Base-by-base conservation (phyloP, 2,113 vertebrate genomes). In the Acanthisitta chloris region DNA sequence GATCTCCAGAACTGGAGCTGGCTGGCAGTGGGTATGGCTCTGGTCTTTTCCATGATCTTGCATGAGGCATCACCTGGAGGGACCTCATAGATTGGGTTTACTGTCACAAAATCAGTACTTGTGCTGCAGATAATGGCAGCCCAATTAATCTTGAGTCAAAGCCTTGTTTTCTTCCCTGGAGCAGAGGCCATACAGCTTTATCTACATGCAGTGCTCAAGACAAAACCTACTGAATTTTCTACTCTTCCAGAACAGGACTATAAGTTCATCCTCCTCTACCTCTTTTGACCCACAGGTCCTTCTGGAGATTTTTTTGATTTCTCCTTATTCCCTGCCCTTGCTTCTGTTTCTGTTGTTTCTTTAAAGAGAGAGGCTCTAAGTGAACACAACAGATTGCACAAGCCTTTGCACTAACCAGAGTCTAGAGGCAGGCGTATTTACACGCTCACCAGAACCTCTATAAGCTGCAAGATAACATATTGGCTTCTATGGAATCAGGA, bases 131-230 rank as follows among this genome's bases (percentile, higher is more conserved):
- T 49, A 31, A 36, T 31, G 45, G 26, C 43, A 92, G 26, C 14
- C 48, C 16, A 3, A 33, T 61, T 26, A 78, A 20, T 29, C 38
- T 81, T 15, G 18, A 91, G 46, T 23, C 21, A 81, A 78, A 81
- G 28, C 15, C 51, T 81, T 81, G 38, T 58, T 71, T 52, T 78
- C 13, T 28, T 62, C 9, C 3, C 28, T 10, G 38, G 49, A 61
- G 20, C 55, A 71, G 26, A 59, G 46, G 54, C 43, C 67, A 24
- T 42, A 45, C 17, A 59, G 14, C 57, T 62, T 72, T 26, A 4
- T 14, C 20, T 49, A n/a, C 4, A 4, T 9, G 6, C 8, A 62
- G 31, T 0, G 1, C 21, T 55, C 0, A 0, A 83, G 51, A 19
- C 55, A 92, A 80, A 94, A 40, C 20, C 14, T 17, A 52, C 5